phyloP scores from a whole-genome alignment of 2,797 vertebrate species.

The Fistularia commersonii region DNA sequence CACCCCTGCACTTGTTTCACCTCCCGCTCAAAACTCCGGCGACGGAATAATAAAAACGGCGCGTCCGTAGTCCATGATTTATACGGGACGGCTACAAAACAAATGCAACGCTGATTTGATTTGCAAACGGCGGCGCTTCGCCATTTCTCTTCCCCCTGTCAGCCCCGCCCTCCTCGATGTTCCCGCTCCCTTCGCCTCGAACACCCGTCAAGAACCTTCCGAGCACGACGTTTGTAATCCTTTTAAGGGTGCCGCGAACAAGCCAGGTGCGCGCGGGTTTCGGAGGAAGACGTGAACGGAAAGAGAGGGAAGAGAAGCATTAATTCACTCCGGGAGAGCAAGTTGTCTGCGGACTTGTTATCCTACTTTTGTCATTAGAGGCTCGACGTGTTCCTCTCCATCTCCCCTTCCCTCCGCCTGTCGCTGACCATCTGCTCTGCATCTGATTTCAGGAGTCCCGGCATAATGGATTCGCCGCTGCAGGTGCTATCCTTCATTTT shows the following conservation, averaged over 20 bases:
- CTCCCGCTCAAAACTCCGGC: no score
- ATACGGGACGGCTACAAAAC: no score
- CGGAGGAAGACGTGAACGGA: conserved; percentile 30
- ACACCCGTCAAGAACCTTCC: conserved; percentile 1
- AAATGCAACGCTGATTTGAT: no score
- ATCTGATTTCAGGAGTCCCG: conserved; percentile 29
- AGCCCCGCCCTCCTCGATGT: no score
- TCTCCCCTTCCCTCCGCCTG: conserved; percentile 18
- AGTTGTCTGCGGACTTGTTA: conserved; percentile 40
- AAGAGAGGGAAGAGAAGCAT: conserved; percentile 36
- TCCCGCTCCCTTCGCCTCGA: neutral
- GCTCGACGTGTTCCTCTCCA: neutral
- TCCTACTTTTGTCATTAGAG: conserved; percentile 27
- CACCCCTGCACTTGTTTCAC: no score
- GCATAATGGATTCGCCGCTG: neutral
- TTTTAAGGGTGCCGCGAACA: conserved; percentile 41
- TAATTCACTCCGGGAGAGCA: conserved; percentile 43
- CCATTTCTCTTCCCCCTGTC: no score
- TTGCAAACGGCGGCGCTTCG: no score
- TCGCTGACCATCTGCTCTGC: conserved; percentile 32
- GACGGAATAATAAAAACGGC: no score
- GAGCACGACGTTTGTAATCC: conserved; percentile 38
- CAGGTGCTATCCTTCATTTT: conserved; percentile 29
- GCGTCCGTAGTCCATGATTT: no score
- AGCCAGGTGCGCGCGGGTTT: conserved; percentile 21